Percentiles rank a stretch among this genome's conserved stretches.
These are phyloP conservation scores for Crotalus helleri DNA, from an alignment of 2,113 vertebrate genomes.

Conservation along the genomic window DNA sequence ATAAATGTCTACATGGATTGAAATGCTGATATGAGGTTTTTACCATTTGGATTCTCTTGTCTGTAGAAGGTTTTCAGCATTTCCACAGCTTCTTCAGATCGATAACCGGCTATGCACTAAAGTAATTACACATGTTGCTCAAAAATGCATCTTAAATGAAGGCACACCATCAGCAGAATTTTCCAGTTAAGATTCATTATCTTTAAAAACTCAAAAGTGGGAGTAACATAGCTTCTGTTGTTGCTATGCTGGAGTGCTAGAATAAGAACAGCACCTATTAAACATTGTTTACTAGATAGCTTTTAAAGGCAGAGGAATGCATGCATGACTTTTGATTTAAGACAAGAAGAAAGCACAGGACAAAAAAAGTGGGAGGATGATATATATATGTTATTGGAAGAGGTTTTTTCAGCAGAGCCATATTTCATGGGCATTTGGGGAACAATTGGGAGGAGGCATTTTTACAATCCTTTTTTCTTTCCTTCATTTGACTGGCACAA, in stretches of 20 bases:
- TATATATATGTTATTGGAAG: background rate
- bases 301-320: background rate
- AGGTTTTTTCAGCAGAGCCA: background rate
- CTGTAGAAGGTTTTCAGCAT: slow-evolving; percentile 93
- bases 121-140: slow-evolving; percentile 37
- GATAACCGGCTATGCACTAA: slow-evolving; percentile 86
- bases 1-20: background rate
- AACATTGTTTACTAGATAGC: background rate
- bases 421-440: background rate
- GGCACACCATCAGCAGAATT: background rate
- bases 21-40: slow-evolving; percentile 38
- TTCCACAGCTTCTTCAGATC: slow-evolving; percentile 88
- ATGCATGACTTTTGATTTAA: background rate
- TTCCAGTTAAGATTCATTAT: background rate
- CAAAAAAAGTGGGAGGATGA: background rate
- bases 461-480: background rate
- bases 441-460: background rate
- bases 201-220: background rate
- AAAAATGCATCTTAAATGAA: slow-evolving; percentile 23
- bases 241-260: background rate
- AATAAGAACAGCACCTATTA: background rate
- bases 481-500: background rate
- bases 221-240: background rate
- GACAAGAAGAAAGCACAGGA: background rate
- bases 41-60: slow-evolving; percentile 96